These are phyloP conservation scores for Lymantria monacha DNA, from an alignment of 2,888 invertebrate species.

Conservation along the genomic window DNA sequence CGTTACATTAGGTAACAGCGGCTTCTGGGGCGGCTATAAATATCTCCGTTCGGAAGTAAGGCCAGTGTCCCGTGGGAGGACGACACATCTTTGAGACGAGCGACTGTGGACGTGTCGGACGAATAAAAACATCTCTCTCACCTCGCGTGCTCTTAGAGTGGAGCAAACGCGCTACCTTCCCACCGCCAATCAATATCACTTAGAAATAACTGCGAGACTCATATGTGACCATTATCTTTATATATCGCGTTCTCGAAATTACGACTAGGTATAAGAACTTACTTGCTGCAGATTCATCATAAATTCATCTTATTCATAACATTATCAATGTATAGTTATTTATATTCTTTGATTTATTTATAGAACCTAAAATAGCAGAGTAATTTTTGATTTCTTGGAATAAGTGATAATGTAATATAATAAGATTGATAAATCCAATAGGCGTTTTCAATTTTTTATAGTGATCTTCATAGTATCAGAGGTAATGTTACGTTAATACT, in stretches of 20 bases:
- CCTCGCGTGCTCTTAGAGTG: constrained; percentile 50
- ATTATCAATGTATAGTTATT: too few species aligned
- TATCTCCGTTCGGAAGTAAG: constrained; percentile 81
- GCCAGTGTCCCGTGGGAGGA: constrained; percentile 77
- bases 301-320: constrained; percentile 22
- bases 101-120: constrained; percentile 73
- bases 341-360: too few species aligned
- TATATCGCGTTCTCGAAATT: constrained; percentile 44
- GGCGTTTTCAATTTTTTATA: too few species aligned
- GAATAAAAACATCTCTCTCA: constrained; percentile 76
- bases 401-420: too few species aligned
- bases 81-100: constrained; percentile 66
- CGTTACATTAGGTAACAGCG: constrained; percentile 81
- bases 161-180: constrained; percentile 43
- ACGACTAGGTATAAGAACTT: constrained; percentile 28
- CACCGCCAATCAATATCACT: constrained; percentile 73
- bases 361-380: too few species aligned
- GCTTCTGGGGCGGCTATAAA: constrained; percentile 81
- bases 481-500: too few species aligned
- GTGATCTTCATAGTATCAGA: too few species aligned
- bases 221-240: constrained; percentile 62
- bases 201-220: constrained; percentile 64
- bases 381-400: too few species aligned
- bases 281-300: constrained; percentile 29
- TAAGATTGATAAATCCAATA: too few species aligned